A percentile compares a stretch with the other conserved stretches of the same genome.
Evolutionary conservation across 1,140 invertebrate genomes (phyloP).

Genomic region (Cotesia glomerata): DNA sequence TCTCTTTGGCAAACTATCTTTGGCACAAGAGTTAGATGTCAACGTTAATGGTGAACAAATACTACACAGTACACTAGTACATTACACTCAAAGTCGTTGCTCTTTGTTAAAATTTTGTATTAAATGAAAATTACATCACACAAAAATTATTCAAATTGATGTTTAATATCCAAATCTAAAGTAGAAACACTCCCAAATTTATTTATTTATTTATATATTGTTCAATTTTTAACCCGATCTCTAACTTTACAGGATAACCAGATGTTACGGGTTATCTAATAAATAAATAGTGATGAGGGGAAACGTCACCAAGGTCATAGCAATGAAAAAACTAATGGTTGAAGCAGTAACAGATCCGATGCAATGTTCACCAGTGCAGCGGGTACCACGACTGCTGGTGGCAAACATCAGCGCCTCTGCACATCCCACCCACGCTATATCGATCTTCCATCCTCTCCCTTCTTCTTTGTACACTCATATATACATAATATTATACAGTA

Average conservation of each 20-base stretch:
- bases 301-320: neutral
- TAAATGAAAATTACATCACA: too few relatives aligned
- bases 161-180: too few relatives aligned
- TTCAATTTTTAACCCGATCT: too few relatives aligned
- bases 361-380: conserved; percentile 46
- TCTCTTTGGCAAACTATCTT: conserved; percentile 47
- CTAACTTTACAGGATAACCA: too few relatives aligned
- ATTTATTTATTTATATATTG: too few relatives aligned
- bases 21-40: conserved; percentile 37
- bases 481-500: neutral
- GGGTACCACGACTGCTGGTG: conserved; percentile 54
- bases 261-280: too few relatives aligned
- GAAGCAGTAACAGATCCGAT: neutral
- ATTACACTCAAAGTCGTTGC: conserved; percentile 9
- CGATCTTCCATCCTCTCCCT: conserved; percentile 51
- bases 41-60: neutral
- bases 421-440: conserved; percentile 61
- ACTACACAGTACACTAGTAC: conserved; percentile 1
- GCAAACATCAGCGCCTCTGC: conserved; percentile 53
- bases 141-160: too few relatives aligned
- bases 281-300: neutral
- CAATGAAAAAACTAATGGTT: neutral
- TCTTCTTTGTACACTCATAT: conserved; percentile 1
- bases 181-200: too few relatives aligned
- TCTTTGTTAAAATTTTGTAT: too few relatives aligned